A percentile compares a stretch with the other conserved stretches of the same genome.
phyloP scores from a whole-genome alignment of 1,140 invertebrate genomes.

The Adelges cooleyi region DNA sequence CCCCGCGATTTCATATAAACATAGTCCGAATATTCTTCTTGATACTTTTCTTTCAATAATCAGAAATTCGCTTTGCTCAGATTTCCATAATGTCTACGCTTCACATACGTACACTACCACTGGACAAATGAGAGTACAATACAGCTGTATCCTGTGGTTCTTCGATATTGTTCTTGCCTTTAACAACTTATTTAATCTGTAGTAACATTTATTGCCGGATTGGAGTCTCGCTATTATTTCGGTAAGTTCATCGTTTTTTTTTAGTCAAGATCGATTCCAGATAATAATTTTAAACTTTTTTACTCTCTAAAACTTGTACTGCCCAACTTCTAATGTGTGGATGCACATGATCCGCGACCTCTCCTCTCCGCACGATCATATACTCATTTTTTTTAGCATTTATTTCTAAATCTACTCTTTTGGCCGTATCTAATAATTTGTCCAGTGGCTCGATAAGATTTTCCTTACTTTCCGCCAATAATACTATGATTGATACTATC shows the following conservation, averaged over 20 bases:
- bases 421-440: neutral
- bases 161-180: conserved; percentile 3
- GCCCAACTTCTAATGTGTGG: neutral
- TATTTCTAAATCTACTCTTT: neutral
- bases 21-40: conserved; percentile 15
- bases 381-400: neutral
- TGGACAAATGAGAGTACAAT: conserved; percentile 1
- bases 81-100: conserved; percentile 1
- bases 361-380: neutral
- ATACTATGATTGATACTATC: too few relatives aligned
- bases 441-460: neutral
- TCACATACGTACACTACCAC: conserved; percentile 8
- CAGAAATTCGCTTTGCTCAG: conserved; percentile 2
- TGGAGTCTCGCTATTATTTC: neutral
- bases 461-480: neutral
- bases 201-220: neutral
- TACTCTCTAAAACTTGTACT: neutral
- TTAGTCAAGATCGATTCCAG: neutral
- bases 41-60: conserved; percentile 20
- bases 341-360: neutral
- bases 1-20: neutral
- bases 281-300: neutral
- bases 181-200: conserved; percentile 2
- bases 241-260: neutral
- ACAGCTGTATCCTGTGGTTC: conserved; percentile 11